Percentiles rank a stretch among this genome's conserved stretches.
Evolutionary conservation across 2,888 invertebrate species (phyloP).

Genomic region (Podabrus alpinus): DNA sequence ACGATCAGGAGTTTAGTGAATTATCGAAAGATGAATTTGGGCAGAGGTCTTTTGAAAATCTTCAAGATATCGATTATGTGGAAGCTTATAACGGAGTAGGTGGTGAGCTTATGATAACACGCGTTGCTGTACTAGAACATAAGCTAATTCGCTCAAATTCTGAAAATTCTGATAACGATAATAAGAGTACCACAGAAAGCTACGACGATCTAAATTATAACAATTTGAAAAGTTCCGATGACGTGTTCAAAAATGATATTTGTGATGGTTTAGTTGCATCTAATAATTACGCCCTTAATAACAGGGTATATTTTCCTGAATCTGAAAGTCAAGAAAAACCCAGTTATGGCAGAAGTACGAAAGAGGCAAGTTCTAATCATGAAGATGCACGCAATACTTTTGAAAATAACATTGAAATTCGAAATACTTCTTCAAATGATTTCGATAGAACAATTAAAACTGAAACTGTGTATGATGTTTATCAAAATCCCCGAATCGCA

Average conservation of each 20-base stretch:
- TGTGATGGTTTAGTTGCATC: not conserved
- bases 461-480: constrained; percentile 22
- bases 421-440: not conserved
- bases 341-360: not conserved
- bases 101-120: constrained; percentile 42
- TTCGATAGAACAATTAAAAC: constrained; percentile 6
- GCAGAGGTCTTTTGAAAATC: constrained; percentile 27
- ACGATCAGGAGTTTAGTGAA: not conserved
- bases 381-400: not conserved
- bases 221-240: not conserved
- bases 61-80: constrained; percentile 36
- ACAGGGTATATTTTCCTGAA: not conserved
- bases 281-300: not conserved
- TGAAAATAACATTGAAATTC: constrained; percentile 2
- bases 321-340: not conserved
- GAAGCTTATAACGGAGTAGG: constrained; percentile 47
- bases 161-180: not conserved
- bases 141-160: not conserved
- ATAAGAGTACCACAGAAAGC: not conserved
- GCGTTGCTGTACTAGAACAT: constrained; percentile 37
- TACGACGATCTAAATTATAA: not conserved
- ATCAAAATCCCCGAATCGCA: constrained; percentile 21
- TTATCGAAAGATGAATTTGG: constrained; percentile 34
- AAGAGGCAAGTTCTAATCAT: not conserved
- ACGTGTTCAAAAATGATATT: not conserved